Conservation (phyloP, 35 echinoderm and acorn worm species). For the Apostichopus parvimensis region DNA sequence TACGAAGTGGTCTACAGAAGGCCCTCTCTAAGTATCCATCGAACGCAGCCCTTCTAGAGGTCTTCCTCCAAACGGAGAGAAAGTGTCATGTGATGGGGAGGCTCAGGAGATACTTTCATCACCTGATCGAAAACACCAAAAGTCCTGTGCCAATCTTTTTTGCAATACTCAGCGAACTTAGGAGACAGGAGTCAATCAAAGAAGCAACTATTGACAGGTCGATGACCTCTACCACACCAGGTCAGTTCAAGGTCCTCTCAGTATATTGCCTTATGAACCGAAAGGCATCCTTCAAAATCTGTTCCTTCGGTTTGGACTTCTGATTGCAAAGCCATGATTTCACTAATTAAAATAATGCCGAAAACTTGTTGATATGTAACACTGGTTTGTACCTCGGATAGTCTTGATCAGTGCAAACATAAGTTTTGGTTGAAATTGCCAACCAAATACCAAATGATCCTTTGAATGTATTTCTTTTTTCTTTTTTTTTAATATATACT, state of each 20-base stretch:
- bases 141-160: slow-evolving; percentile 73
- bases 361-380: too few relatives aligned
- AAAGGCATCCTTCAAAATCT: too few relatives aligned
- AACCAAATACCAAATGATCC: too few relatives aligned
- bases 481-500: too few relatives aligned
- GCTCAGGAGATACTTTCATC: slow-evolving; percentile 86
- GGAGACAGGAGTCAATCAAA: slow-evolving; percentile 52
- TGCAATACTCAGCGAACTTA: slow-evolving; percentile 73
- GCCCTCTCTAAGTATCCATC: slow-evolving; percentile 69
- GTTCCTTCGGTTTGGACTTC: too few relatives aligned
- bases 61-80: slow-evolving; percentile 69
- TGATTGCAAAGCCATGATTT: too few relatives aligned
- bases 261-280: neutral
- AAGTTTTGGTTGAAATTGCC: too few relatives aligned
- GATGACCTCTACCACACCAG: neutral
- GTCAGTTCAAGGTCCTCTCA: neutral
- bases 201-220: neutral
- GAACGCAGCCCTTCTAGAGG: slow-evolving; percentile 67
- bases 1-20: slow-evolving; percentile 76
- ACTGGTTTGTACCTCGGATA: too few relatives aligned
- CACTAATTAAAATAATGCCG: too few relatives aligned
- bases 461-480: too few relatives aligned
- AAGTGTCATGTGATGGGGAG: slow-evolving; percentile 76
- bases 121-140: slow-evolving; percentile 24
- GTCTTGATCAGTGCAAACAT: too few relatives aligned